These are phyloP conservation scores for Solenodon paradoxus DNA, from an alignment of 2,113 vertebrate species.

Conservation along the genomic window DNA sequence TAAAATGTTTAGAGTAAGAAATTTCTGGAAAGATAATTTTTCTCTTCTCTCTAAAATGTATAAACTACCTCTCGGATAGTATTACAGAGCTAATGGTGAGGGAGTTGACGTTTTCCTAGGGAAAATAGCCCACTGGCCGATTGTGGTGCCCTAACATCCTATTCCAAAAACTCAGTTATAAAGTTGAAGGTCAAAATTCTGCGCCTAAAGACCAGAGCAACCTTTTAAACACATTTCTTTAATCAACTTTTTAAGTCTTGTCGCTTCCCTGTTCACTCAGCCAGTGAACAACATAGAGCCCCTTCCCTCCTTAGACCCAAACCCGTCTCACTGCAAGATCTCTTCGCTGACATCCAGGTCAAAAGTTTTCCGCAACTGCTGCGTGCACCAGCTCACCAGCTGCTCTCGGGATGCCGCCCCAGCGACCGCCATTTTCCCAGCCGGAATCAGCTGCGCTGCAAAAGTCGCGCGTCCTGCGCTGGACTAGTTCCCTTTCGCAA, in stretches of 20 bases:
- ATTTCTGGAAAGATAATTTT: not conserved
- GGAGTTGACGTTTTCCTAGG: not conserved
- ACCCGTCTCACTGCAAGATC: constrained; percentile 88
- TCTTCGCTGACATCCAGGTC: constrained; percentile 93
- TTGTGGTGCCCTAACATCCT: not conserved
- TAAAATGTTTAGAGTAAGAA: not conserved
- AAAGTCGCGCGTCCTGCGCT: not conserved
- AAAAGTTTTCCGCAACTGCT: constrained; percentile 87
- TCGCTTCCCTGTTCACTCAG: not conserved
- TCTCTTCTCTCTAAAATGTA: not conserved
- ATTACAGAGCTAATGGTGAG: not conserved
- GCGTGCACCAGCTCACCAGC: constrained; percentile 89
- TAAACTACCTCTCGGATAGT: not conserved
- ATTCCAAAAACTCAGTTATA: not conserved
- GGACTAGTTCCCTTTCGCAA: constrained; percentile 44
- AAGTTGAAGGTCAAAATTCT: not conserved
- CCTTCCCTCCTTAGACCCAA: not conserved
- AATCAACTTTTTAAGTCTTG: constrained; percentile 27
- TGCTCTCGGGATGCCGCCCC: not conserved
- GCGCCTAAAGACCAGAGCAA: not conserved
- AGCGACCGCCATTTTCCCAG: constrained; percentile 74
- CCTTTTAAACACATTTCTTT: not conserved
- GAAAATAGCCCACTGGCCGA: not conserved
- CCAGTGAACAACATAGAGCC: not conserved
- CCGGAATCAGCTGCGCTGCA: constrained; percentile 35